A percentile compares a stretch with the other conserved stretches of the same genome.
phyloP scores from a whole-genome alignment of 2,113 vertebrate genomes.

The Spheniscus mendiculus region DNA sequence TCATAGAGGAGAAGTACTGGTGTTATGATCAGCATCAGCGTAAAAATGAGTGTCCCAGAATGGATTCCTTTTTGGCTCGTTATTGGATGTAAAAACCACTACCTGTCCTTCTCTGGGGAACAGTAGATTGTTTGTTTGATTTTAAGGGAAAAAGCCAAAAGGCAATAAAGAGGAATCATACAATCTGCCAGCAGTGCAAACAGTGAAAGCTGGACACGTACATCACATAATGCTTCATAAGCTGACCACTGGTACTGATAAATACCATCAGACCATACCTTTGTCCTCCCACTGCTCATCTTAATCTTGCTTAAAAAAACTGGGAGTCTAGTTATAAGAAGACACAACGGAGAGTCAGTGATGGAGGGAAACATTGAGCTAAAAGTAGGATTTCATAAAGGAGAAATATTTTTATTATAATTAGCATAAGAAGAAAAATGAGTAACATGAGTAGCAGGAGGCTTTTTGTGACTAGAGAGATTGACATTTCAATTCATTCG shows the following conservation, averaged over 20 bases:
- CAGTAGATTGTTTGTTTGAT: neutral
- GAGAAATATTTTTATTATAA: neutral
- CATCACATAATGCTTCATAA: neutral
- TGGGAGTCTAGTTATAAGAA: neutral
- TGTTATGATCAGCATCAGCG: neutral
- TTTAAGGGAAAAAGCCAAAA: neutral
- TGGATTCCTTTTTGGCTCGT: neutral
- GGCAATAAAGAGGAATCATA: neutral
- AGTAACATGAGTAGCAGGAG: neutral
- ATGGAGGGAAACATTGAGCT: neutral
- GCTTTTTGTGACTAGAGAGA: neutral
- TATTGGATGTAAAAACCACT: neutral
- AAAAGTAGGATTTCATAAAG: neutral
- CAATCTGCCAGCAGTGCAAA: neutral
- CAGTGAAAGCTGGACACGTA: neutral
- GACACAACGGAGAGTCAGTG: neutral
- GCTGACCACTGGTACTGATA: neutral
- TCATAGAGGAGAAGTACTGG: neutral
- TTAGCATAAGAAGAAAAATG: neutral
- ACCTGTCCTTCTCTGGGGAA: neutral
- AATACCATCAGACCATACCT: neutral
- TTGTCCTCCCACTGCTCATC: neutral
- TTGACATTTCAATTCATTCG: neutral
- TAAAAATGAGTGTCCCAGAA: neutral
- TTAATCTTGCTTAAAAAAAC: neutral